phyloP scores from a whole-genome alignment of 2,797 vertebrate genomes.

The Acanthis flammea region DNA sequence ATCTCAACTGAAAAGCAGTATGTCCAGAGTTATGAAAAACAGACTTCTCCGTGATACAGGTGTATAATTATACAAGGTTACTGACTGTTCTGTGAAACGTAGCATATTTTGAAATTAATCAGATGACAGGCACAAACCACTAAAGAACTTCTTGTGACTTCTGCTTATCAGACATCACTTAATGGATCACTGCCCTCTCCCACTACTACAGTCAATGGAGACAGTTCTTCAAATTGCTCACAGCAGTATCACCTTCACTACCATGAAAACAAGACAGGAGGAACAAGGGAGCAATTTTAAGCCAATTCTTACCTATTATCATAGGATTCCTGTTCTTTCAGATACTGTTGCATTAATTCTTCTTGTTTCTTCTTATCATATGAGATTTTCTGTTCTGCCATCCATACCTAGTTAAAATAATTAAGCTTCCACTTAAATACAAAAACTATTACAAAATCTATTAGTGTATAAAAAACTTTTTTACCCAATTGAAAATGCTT shows the following conservation, averaged over 20 bases:
- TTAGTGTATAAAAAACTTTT: neutral
- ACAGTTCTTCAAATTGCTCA: neutral
- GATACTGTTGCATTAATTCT: constrained; percentile 94
- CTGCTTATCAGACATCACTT: neutral
- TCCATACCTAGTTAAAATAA: constrained; percentile 89
- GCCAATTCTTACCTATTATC: constrained; percentile 88
- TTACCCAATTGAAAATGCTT: neutral
- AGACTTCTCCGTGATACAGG: neutral
- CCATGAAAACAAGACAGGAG: neutral
- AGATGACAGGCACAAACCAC: neutral
- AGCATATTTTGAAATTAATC: neutral
- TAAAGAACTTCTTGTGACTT: neutral
- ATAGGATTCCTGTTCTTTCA: constrained; percentile 97
- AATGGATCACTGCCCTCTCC: neutral
- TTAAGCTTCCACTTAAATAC: neutral
- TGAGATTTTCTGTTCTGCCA: constrained; percentile 96
- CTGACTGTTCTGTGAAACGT: accelerated
- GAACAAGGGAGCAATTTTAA: neutral
- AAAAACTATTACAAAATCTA: neutral
- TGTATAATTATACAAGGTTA: neutral
- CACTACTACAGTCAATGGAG: neutral
- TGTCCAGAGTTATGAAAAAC: neutral
- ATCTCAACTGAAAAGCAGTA: accelerated
- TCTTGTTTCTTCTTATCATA: constrained; percentile 98
- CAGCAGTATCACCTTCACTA: too few relatives aligned